Percentiles rank a stretch among this genome's conserved stretches.
phyloP scores from a whole-genome alignment of 2,888 invertebrate species.

The Synanthedon vespiformis region DNA sequence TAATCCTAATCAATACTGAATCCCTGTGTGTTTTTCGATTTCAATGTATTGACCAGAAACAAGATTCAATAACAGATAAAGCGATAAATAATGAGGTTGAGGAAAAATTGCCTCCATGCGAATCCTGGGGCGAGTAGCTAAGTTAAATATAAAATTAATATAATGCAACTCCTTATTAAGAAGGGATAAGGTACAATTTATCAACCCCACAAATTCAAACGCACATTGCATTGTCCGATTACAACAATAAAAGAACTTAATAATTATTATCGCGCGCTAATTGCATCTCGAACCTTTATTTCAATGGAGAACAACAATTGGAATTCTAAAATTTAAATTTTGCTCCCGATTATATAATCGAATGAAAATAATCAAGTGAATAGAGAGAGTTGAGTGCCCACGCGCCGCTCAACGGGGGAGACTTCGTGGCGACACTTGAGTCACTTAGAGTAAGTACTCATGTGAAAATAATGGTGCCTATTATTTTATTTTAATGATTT shows the following conservation, averaged over 20 bases:
- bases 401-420: constrained; percentile 33
- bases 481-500: not conserved
- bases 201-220: too few species aligned
- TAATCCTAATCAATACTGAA: too few species aligned
- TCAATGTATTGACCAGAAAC: too few species aligned
- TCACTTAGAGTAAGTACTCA: not conserved
- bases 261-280: constrained; percentile 25
- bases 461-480: not conserved
- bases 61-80: too few species aligned
- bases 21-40: too few species aligned
- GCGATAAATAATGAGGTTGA: too few species aligned
- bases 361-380: constrained; percentile 38
- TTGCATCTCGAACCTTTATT: constrained; percentile 20
- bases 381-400: constrained; percentile 36
- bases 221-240: constrained; percentile 3
- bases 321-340: constrained; percentile 41
- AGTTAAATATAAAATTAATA: not conserved
- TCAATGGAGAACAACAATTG: constrained; percentile 18
- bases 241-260: constrained; percentile 4
- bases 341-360: constrained; percentile 38
- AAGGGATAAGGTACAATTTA: too few species aligned
- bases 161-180: too few species aligned
- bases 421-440: not conserved
- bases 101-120: too few species aligned
- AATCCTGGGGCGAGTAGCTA: too few species aligned